Evolutionary conservation across 2,797 vertebrate genomes (phyloP), one percentile per base, ranked within the genome.

Genomic region (Smutsia gigantea): DNA sequence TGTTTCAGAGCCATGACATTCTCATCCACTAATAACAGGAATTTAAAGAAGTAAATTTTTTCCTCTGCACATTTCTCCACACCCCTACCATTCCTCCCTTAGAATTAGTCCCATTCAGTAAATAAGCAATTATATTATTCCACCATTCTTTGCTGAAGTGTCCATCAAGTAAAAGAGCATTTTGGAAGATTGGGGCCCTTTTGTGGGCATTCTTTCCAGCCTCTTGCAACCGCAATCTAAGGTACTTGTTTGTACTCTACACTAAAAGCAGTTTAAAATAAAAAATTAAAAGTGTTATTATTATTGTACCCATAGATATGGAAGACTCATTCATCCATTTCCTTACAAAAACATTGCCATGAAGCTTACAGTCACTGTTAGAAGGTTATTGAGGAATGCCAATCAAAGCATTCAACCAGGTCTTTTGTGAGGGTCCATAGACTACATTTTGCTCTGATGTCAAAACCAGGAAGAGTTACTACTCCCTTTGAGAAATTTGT

Each of bases 221-320:
- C 15, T 12, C 15, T n/a, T 83, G 34, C 1, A 92, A 13, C 7
- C 12, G 25, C 27, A 91, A 5, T 77, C n/a, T 71, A 53, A 86
- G 34, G 6, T 69, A 37, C 18, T 84, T 83, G 46, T 83, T 79
- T 84, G 81, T 84, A 71, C 29, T 96, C 31, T 87, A 61, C 79
- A 23, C 0, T 72, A 83, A 79, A 95, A 79, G 12, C 7, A 93
- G n/a, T 75, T 77, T 88, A 95, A 93, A 83, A 78, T 92, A 69
- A 64, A 18, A 81, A 78, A 55, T 34, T 93, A 57, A 4, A 94
- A 71, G 71, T 39, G 3, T 59, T 94, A 75, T 75, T 94, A 75
- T 75, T 75, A 51, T 42, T 87, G 19, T 14, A 12, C 89, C 4
- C 42, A 2, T 78, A 53, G 27, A 59, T 82, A 72, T 21, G 19